phyloP scores from a whole-genome alignment of 2,113 vertebrate species.

The Synchiropus splendidus region DNA sequence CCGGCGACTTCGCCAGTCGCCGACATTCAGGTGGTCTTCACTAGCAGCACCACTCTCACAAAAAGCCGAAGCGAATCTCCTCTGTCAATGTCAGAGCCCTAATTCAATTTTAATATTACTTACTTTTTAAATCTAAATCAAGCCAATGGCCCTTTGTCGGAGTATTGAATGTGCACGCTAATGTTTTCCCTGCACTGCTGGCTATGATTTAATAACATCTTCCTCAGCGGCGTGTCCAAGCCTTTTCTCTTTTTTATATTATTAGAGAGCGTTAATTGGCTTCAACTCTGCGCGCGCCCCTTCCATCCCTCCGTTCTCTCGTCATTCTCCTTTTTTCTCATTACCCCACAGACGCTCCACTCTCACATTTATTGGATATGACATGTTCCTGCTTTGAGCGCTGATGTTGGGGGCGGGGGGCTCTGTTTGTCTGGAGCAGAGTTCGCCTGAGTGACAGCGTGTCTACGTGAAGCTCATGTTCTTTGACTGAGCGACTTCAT shows the following conservation, averaged over 20 bases:
- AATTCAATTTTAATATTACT: constrained; percentile 68
- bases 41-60: constrained; percentile 8
- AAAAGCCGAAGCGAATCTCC: constrained; percentile 17
- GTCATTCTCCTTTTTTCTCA: constrained; percentile 7
- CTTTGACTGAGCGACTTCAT: no score
- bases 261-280: constrained; percentile 63
- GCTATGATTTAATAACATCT: constrained; percentile 66
- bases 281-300: constrained; percentile 29
- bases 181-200: constrained; percentile 50
- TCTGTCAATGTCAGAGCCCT: constrained; percentile 26
- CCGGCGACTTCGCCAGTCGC: no score
- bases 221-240: constrained; percentile 45
- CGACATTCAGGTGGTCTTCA: no score
- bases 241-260: constrained; percentile 24
- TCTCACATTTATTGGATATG: constrained; percentile 32
- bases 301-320: constrained; percentile 4
- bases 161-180: constrained; percentile 52
- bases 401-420: not conserved
- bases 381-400: constrained; percentile 8
- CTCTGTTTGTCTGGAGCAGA: constrained; percentile 9
- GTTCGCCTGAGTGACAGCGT: constrained; percentile 5
- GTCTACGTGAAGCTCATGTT: not conserved
- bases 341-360: constrained; percentile 14
- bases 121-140: constrained; percentile 61
- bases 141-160: constrained; percentile 41